Conservation (phyloP, 1,140 invertebrate species). For the Musca vetustissima region DNA sequence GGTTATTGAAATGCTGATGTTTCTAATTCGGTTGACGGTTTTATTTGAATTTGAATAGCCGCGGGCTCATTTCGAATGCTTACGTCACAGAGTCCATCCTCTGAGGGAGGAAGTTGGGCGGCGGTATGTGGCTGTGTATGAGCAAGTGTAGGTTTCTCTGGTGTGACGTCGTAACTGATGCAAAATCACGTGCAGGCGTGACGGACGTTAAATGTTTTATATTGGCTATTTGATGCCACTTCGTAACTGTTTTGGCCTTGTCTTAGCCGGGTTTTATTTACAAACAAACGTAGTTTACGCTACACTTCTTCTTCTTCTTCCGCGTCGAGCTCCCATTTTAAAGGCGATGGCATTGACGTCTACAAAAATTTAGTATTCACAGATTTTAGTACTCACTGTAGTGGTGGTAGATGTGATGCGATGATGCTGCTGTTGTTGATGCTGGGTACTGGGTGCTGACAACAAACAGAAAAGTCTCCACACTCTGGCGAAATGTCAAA, state of each 20-base stretch:
- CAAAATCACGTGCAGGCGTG: neutral
- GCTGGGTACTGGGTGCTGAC: too few relatives aligned
- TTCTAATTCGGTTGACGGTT: neutral
- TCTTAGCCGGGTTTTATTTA: slow-evolving; percentile 23
- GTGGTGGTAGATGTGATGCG: too few relatives aligned
- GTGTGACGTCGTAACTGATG: neutral
- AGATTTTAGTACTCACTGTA: neutral
- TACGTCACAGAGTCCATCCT: neutral
- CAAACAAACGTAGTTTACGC: slow-evolving; percentile 12
- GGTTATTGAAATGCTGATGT: neutral
- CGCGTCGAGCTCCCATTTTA: neutral
- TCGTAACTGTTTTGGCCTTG: slow-evolving; percentile 14
- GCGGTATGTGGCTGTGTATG: too few relatives aligned
- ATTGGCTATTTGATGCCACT: neutral
- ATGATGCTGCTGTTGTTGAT: too few relatives aligned
- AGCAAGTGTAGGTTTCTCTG: too few relatives aligned
- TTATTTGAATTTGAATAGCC: too few relatives aligned
- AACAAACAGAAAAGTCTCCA: slow-evolving; percentile 1
- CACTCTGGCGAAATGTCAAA: neutral
- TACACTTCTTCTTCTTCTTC: neutral
- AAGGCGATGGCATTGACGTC: slow-evolving; percentile 18
- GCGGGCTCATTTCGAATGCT: neutral
- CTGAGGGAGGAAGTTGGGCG: neutral
- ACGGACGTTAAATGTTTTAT: neutral
- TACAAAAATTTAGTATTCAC: slow-evolving; percentile 13